These are phyloP conservation scores for Zonotrichia leucophrys DNA, from an alignment of 2,113 vertebrate species.

Conservation along the genomic window DNA sequence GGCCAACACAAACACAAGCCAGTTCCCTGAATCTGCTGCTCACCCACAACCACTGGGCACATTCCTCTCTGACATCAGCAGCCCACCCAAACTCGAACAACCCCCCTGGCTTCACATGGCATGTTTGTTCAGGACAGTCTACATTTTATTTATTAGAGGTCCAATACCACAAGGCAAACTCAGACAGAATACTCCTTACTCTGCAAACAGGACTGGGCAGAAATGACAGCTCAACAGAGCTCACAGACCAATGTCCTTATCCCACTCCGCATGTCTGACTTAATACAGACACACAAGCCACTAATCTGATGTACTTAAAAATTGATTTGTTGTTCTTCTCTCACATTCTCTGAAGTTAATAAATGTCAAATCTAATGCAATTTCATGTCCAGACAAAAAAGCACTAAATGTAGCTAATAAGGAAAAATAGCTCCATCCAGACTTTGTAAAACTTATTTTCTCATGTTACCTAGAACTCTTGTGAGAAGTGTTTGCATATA, in stretches of 20 bases:
- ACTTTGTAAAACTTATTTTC: neutral
- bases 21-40: neutral
- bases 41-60: neutral
- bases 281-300: neutral
- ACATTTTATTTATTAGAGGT: neutral
- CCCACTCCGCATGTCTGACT: neutral
- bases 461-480: neutral
- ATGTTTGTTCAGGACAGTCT: neutral
- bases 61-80: conserved; percentile 39
- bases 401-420: neutral
- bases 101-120: neutral
- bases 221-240: neutral
- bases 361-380: neutral
- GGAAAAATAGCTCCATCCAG: neutral
- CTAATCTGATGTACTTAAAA: neutral
- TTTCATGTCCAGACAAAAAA: neutral
- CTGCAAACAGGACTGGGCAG: neutral
- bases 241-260: neutral
- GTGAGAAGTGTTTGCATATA: neutral
- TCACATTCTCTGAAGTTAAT: neutral
- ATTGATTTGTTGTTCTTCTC: neutral
- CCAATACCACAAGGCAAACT: neutral
- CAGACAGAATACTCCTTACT: neutral
- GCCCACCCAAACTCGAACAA: conserved; percentile 2
- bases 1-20: conserved; percentile 3